Conservation (phyloP, 1,140 invertebrate species). For the Araneus ventricosus region DNA sequence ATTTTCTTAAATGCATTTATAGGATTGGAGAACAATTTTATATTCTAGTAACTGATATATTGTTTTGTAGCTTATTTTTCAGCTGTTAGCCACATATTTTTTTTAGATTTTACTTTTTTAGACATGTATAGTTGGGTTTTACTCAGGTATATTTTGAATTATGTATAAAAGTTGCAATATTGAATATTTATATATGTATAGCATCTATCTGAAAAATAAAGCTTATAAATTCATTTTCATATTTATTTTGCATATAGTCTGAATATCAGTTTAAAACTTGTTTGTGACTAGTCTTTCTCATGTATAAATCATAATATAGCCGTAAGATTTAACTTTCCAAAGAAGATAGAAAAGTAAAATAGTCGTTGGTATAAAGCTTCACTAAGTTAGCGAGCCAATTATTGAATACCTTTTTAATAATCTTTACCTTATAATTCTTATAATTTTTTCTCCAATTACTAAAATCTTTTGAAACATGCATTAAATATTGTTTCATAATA, state of each 20-base stretch:
- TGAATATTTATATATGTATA: background rate
- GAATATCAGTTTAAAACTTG: background rate
- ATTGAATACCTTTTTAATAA: too few species aligned
- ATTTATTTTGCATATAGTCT: background rate
- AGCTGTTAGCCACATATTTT: background rate
- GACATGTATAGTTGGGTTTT: constrained; percentile 17
- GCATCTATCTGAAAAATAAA: background rate
- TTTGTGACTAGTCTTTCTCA: background rate
- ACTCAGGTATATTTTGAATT: constrained; percentile 34
- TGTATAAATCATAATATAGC: too few species aligned
- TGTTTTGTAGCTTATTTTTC: constrained; percentile 9
- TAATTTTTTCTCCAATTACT: too few species aligned
- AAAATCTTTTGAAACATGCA: too few species aligned
- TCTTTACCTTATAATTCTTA: too few species aligned
- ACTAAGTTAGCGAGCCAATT: too few species aligned
- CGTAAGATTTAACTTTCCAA: too few species aligned
- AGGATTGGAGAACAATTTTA: background rate
- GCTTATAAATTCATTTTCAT: background rate
- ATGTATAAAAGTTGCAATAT: constrained; percentile 2
- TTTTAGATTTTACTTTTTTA: background rate
- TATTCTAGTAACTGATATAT: constrained; percentile 8
- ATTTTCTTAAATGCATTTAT: background rate
- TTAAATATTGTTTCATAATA: too few species aligned
- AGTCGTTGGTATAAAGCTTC: too few species aligned
- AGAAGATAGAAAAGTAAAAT: too few species aligned